Base-by-base conservation (phyloP, 2,797 vertebrate species). In the Hyperoplus lanceolatus region DNA sequence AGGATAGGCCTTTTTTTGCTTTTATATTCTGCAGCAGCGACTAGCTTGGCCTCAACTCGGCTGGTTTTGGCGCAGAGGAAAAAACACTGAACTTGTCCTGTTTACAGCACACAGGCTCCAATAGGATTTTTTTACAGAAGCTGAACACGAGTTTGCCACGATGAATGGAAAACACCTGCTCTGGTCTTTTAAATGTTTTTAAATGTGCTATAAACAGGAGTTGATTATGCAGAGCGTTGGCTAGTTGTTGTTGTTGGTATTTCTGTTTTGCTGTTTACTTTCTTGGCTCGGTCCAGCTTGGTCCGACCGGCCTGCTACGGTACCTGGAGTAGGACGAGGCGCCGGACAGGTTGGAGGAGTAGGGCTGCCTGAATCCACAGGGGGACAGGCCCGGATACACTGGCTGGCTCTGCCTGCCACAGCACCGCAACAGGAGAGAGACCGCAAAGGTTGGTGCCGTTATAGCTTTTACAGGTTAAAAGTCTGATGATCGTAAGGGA, bases 361-460 rank as follows among this genome's bases (percentile, higher is more conserved):
- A 99, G 92, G 98, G 87, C 95, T 97, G 98, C 92, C 97, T 97
- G 97, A 97, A 99, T 96, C 97, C 97, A 95, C 98, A 99, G 95
- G 98, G 96, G 93, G 97, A 95, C 94, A 99, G 94, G 91, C 46
- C 65, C 38, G 98, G 96, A 95, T 98, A 99, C 95, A 99, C 97
- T 92, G 97, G 95, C 96, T 97, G 97, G 94, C 96, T 97, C 96
- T 97, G 97, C 98, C 98, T 99, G 96, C 94, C 96, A 95, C 95
- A 93, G 88, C 87, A 92, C 84, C 87, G 86, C 89, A 87, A 29
- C 73, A 90, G 71, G 86, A 74, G 67, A 86, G 85, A 91, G 60
- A 93, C 18, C 79, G 82, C 78, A 85, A 83, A 79, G 83, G 82
- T 77, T 60, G 77, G 76, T 21, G 82, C 70, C 66, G 80, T 85